Evolutionary conservation across 2,888 invertebrate genomes (phyloP).

Genomic region (Diarsia dahlii): DNA sequence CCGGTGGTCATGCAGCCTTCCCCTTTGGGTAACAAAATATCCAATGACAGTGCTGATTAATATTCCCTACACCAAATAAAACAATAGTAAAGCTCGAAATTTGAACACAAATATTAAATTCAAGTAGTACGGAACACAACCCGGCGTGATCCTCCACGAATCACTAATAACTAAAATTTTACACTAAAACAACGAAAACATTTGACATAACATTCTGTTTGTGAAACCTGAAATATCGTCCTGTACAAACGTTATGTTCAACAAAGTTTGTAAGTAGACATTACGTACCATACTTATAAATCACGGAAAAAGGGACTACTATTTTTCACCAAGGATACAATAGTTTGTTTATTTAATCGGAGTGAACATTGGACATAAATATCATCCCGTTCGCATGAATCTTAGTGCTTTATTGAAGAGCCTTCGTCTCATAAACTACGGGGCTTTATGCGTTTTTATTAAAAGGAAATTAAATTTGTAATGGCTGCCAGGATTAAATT

Average conservation of each 20-base stretch:
- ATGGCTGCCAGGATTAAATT: conserved; percentile 27
- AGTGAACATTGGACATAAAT: conserved; percentile 63
- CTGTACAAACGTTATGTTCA: conserved; percentile 23
- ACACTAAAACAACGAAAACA: conserved; percentile 2
- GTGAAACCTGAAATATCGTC: conserved; percentile 34
- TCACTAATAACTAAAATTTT: background rate
- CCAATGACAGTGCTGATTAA: too few relatives aligned
- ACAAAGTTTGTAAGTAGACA: conserved; percentile 41
- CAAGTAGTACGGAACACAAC: background rate
- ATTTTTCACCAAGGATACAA: conserved; percentile 63
- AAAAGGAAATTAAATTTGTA: conserved; percentile 38
- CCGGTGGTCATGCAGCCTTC: background rate
- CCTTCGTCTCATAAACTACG: conserved; percentile 46
- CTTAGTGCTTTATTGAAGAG: conserved; percentile 56
- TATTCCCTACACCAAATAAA: background rate
- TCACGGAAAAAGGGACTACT: conserved; percentile 51
- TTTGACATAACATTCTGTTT: conserved; percentile 16
- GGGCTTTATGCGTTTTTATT: conserved; percentile 45
- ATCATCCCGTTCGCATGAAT: conserved; percentile 60
- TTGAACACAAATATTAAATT: background rate
- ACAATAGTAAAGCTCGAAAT: background rate
- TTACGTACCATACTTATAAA: conserved; percentile 53
- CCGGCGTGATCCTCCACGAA: background rate
- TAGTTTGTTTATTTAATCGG: conserved; percentile 64
- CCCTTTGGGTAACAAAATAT: background rate